phyloP scores from a whole-genome alignment of 2,888 invertebrate genomes.

The Zele albiditarsus region DNA sequence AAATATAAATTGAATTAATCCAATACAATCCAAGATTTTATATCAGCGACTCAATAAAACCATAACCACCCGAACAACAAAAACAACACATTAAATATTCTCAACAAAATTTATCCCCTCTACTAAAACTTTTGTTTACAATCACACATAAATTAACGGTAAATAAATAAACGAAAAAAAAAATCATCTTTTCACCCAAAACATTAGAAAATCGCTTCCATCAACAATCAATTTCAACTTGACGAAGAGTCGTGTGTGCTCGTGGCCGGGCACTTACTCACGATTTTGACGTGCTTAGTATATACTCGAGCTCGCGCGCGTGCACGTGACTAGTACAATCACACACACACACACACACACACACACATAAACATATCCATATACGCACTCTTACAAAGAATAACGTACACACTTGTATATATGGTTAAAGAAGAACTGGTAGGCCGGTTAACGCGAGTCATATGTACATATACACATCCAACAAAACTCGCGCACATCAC shows the following conservation, averaged over 20 bases:
- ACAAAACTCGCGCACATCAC: background rate
- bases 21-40: no score
- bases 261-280: conserved; percentile 4
- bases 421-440: background rate
- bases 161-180: no score
- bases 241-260: conserved; percentile 32
- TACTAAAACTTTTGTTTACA: conserved; percentile 28
- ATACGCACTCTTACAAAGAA: conserved; percentile 20
- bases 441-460: background rate
- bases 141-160: conserved; percentile 1
- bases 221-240: conserved; percentile 17
- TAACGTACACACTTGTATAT: conserved; percentile 3
- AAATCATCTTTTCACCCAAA: background rate
- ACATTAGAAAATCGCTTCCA: no score
- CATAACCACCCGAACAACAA: no score
- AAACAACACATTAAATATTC: no score
- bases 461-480: background rate
- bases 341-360: conserved; percentile 61
- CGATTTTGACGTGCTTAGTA: conserved; percentile 64
- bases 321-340: conserved; percentile 71
- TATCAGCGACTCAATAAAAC: no score
- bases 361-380: conserved; percentile 44
- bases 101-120: no score
- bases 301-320: conserved; percentile 43
- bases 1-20: no score